Conservation (phyloP, 2,888 invertebrate genomes). For the Eristalis intricaria region DNA sequence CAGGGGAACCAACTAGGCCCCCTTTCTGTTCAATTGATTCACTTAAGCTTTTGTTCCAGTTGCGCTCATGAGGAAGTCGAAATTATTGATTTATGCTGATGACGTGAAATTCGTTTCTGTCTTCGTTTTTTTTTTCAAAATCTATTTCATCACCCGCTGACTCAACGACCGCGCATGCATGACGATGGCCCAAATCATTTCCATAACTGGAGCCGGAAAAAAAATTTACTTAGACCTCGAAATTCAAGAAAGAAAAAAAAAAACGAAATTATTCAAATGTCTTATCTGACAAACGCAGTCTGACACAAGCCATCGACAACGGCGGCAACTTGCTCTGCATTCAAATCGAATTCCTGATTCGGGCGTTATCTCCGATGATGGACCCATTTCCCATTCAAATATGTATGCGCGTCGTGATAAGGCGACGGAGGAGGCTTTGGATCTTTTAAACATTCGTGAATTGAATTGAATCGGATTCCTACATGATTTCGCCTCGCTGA, state of each 20-base stretch:
- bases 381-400: not conserved
- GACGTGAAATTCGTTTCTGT: not conserved
- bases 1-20: not conserved
- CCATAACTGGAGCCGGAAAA: not conserved
- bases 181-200: not conserved
- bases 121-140: no score
- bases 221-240: not conserved
- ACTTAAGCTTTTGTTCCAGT: not conserved
- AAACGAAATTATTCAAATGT: not conserved
- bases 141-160: not conserved
- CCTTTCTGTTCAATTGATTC: not conserved
- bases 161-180: not conserved
- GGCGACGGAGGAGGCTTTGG: not conserved
- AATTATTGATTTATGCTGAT: not conserved
- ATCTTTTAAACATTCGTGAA: not conserved
- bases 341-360: not conserved
- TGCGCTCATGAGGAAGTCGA: not conserved
- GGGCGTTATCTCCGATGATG: not conserved
- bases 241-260: not conserved
- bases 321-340: not conserved
- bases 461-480: not conserved
- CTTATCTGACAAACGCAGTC: slow-evolving; percentile 1
- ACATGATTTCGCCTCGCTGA: not conserved
- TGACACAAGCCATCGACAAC: not conserved
- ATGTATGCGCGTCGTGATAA: not conserved